Percentiles rank a stretch among this genome's conserved stretches.
Evolutionary conservation across 2,113 vertebrate species (phyloP).

Genomic region (Aegithalos caudatus): DNA sequence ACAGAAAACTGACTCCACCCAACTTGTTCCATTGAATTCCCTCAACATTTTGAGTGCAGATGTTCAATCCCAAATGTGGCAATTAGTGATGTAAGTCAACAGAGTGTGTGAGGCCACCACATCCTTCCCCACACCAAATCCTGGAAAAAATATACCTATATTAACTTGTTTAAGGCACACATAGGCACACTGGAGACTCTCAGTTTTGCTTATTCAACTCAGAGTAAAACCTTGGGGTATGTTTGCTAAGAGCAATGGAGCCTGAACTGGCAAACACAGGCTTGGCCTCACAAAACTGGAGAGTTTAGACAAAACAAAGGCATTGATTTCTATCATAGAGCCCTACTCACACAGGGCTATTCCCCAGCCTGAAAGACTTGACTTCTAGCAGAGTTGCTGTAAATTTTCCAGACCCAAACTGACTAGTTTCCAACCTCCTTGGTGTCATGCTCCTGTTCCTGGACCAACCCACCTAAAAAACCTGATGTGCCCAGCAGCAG

Average conservation of each 20-base stretch:
- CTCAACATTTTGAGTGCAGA: not conserved
- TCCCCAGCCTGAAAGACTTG: not conserved
- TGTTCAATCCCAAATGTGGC: not conserved
- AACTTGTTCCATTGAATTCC: not conserved
- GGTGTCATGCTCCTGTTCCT: not conserved
- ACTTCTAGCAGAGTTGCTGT: not conserved
- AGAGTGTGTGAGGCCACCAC: not conserved
- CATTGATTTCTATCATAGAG: not conserved
- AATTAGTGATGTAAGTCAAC: not conserved
- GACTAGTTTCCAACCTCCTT: not conserved
- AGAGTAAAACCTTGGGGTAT: not conserved
- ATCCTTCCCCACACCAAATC: not conserved
- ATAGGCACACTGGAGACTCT: not conserved
- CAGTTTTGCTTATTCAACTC: not conserved
- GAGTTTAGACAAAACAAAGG: not conserved
- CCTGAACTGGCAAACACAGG: not conserved
- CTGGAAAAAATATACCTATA: fast-evolving
- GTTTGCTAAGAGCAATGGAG: not conserved
- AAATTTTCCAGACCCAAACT: not conserved
- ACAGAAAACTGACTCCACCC: not conserved
- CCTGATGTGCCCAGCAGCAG: not conserved
- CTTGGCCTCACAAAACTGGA: not conserved
- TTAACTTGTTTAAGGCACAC: not conserved
- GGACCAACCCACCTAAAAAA: not conserved
- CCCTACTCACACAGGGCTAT: not conserved